These are phyloP conservation scores for Parotia lawesii DNA, from an alignment of 2,113 vertebrate species.

Conservation along the genomic window DNA sequence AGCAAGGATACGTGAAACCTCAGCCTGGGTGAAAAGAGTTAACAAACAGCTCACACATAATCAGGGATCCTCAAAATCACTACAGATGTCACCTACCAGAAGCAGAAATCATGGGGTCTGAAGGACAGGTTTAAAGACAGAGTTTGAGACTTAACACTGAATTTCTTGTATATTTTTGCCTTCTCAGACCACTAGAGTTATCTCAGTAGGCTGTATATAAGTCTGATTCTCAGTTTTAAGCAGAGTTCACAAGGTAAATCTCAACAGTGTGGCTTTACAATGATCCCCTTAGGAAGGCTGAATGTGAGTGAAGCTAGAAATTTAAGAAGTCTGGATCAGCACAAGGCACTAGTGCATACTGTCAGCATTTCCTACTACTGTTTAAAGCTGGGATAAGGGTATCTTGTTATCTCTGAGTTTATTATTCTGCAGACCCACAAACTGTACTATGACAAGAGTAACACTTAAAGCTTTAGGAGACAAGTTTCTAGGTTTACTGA, in stretches of 20 bases:
- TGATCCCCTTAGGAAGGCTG: conserved; percentile 59
- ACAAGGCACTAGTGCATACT: not conserved
- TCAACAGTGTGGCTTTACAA: conserved; percentile 52
- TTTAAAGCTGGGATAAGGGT: conserved; percentile 45
- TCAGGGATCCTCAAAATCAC: not conserved
- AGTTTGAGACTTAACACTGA: not conserved
- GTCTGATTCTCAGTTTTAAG: conserved; percentile 12
- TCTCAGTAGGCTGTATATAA: not conserved
- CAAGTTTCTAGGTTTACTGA: not conserved
- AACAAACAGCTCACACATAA: not conserved
- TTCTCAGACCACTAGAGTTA: not conserved
- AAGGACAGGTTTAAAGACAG: not conserved
- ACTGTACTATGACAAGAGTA: not conserved
- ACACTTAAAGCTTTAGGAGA: not conserved
- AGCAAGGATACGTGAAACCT: not conserved
- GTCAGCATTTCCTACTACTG: not conserved
- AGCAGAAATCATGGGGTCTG: not conserved
- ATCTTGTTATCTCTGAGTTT: conserved; percentile 36
- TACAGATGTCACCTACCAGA: not conserved
- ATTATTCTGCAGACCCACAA: not conserved
- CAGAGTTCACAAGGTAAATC: conserved; percentile 53
- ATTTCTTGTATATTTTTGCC: conserved; percentile 22
- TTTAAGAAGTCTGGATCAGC: conserved; percentile 60
- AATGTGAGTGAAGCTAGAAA: conserved; percentile 37
- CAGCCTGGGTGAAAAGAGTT: not conserved